Base-by-base conservation (phyloP, 2,888 invertebrate genomes). In the Rhyacophila evoluta region DNA sequence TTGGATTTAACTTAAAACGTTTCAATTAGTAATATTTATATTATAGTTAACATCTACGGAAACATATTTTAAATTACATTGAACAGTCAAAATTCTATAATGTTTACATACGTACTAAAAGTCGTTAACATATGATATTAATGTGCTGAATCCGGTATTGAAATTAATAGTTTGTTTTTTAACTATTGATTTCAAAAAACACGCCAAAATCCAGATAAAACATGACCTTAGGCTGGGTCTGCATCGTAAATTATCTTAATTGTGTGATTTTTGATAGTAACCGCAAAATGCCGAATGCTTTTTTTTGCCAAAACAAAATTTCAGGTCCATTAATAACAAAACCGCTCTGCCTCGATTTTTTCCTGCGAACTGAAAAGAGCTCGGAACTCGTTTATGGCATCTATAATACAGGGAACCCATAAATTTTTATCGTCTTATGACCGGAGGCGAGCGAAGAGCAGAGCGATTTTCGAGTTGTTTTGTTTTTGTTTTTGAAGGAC, bases 231-330 rank as follows among this genome's bases (percentile, higher is more conserved):
- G 19, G 55, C 55, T 8, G 55, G 25, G 55, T 55, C 55, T 19
- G 19, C 6, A 10, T 19, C 55, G 1, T 55, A 55, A 55, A 55
- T 55, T 55, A 55, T 55, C 55, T 55, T 19, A 55, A 55, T 55
- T 55, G 55, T 55, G 55, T 19, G 55, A 55, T 25, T 55, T n/a
- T 55, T 55, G 19, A 55, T 55, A 55, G 19, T 25, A 55, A 25
- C 55, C 55, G 25, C 29, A 33, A 19, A 55, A 55, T 55, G 10
- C 55, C 55, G 15, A 55, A 19, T 55, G 19, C 19, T 19, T n/a
- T 55, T 55, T 41, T 39, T 12, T 39, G n/a, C 15, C 15, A 55
- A 55, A 55, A 55, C 55, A 55, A 55, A 55, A 55, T 19, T 55
- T n/a, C 12, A 10, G 6, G 10, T 55, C 55, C 41, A 41, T 33